These are phyloP conservation scores for Frieseomelitta varia DNA, from an alignment of 1,140 invertebrate genomes.

Conservation along the genomic window DNA sequence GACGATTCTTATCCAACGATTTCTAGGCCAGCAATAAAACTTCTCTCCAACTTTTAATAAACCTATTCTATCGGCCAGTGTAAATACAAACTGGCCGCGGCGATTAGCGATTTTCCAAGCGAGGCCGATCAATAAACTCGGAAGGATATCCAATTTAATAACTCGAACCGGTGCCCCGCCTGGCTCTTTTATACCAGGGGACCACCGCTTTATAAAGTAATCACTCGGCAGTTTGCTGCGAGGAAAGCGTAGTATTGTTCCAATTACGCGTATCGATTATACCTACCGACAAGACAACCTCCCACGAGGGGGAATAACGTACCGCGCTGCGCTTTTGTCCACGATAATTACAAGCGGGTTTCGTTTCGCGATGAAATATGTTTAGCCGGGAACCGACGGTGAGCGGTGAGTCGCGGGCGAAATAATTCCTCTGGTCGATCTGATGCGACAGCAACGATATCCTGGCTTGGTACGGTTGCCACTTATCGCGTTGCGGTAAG, in stretches of 20 bases:
- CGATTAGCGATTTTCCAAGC: slow-evolving; percentile 30
- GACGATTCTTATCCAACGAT: background rate
- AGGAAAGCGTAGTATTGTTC: slow-evolving; percentile 26
- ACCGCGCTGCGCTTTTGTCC: slow-evolving; percentile 10
- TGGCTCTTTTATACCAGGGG: slow-evolving; percentile 10
- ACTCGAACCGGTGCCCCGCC: background rate
- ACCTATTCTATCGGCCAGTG: slow-evolving; percentile 22
- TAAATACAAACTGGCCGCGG: slow-evolving; percentile 33
- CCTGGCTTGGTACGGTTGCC: no score
- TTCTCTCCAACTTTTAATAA: slow-evolving; percentile 40
- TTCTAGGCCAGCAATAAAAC: slow-evolving; percentile 32
- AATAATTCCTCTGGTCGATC: slow-evolving; percentile 23
- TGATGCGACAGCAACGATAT: no score
- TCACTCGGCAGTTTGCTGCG: slow-evolving; percentile 12
- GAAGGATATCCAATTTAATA: slow-evolving; percentile 39
- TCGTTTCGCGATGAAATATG: slow-evolving; percentile 38
- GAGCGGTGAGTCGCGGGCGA: background rate
- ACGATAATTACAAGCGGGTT: slow-evolving; percentile 36
- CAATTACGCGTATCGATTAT: slow-evolving; percentile 42
- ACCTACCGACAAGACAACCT: slow-evolving; percentile 31
- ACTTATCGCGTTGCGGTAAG: background rate
- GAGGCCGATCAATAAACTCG: slow-evolving; percentile 17
- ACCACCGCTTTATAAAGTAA: slow-evolving; percentile 34
- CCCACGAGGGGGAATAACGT: background rate
- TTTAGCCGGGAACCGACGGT: background rate